phyloP scores from a whole-genome alignment of 2,113 vertebrate species.

The Mirounga angustirostris region DNA sequence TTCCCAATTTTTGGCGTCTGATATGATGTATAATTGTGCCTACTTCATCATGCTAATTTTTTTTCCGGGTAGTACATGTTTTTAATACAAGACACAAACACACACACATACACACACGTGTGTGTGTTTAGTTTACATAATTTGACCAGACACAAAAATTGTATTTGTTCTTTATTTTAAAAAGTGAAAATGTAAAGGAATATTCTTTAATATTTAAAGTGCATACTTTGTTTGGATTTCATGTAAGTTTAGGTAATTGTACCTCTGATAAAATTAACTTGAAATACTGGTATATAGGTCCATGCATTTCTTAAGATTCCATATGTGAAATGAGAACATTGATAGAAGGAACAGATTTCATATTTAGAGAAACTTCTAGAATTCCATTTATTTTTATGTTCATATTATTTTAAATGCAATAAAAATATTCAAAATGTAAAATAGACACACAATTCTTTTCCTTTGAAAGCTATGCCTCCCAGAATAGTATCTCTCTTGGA shows the following conservation, averaged over 20 bases:
- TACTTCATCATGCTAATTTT: slow-evolving; percentile 82
- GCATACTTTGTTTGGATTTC: slow-evolving; percentile 61
- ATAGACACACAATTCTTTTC: slow-evolving; percentile 47
- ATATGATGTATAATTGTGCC: slow-evolving; percentile 61
- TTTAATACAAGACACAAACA: slow-evolving; percentile 67
- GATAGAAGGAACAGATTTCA: slow-evolving; percentile 54
- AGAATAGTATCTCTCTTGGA: slow-evolving; percentile 62
- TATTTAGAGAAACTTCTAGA: slow-evolving; percentile 66
- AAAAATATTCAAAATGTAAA: slow-evolving; percentile 70
- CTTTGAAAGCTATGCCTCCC: slow-evolving; percentile 48
- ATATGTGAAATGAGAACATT: slow-evolving; percentile 48
- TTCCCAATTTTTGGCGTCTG: slow-evolving; percentile 72
- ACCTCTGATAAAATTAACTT: slow-evolving; percentile 69
- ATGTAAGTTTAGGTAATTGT: slow-evolving; percentile 52
- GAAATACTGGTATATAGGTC: slow-evolving; percentile 61
- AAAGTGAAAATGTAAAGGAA: slow-evolving; percentile 59
- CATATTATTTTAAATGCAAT: slow-evolving; percentile 65
- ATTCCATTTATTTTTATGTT: slow-evolving; percentile 62
- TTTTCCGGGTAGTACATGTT: slow-evolving; percentile 70
- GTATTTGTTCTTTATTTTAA: slow-evolving; percentile 42
- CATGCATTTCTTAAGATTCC: slow-evolving; percentile 14
- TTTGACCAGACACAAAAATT: slow-evolving; percentile 50
- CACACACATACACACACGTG: background rate
- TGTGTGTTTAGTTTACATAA: background rate
- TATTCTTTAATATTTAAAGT: slow-evolving; percentile 53